Conservation (phyloP, 30 jellyfish, hydroid and myxozoan genomes). For the Sanderia malayensis region DNA sequence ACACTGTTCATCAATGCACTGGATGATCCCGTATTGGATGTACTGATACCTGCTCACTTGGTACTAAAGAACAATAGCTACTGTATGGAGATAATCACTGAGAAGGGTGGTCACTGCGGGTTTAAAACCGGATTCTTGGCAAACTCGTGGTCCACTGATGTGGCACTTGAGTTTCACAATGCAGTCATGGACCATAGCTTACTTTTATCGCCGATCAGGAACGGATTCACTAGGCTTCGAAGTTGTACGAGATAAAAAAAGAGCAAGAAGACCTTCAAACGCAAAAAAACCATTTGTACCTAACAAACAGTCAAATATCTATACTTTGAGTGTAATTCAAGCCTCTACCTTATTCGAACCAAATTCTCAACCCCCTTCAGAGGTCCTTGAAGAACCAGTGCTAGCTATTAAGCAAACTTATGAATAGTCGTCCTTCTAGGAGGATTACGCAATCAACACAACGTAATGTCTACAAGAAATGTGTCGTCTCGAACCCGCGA, state of each 20-base stretch:
- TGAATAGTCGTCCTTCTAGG: too few species aligned
- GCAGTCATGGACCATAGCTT: slow-evolving; percentile 45
- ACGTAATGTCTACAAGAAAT: too few species aligned
- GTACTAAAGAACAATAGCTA: slow-evolving; percentile 24
- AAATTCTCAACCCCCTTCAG: too few species aligned
- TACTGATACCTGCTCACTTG: slow-evolving; percentile 25
- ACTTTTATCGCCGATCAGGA: slow-evolving; percentile 33
- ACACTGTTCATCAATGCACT: slow-evolving; percentile 45
- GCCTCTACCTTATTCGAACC: too few species aligned
- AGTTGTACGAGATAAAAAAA: slow-evolving; percentile 36
- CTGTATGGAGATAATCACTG: slow-evolving; percentile 53
- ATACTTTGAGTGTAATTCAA: too few species aligned
- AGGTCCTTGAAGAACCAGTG: too few species aligned
- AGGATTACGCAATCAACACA: too few species aligned
- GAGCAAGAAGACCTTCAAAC: too few species aligned
- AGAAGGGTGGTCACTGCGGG: slow-evolving; percentile 66
- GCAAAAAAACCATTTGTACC: too few species aligned
- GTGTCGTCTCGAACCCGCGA: too few species aligned
- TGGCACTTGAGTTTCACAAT: slow-evolving; percentile 39
- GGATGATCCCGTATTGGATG: slow-evolving; percentile 60
- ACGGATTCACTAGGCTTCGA: slow-evolving; percentile 40
- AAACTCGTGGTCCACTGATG: slow-evolving; percentile 37
- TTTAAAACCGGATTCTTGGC: slow-evolving; percentile 35
- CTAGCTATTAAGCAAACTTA: too few species aligned
- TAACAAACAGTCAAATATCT: too few species aligned